phyloP scores from a whole-genome alignment of 1,140 invertebrate species.

The Brachystomella parvula region DNA sequence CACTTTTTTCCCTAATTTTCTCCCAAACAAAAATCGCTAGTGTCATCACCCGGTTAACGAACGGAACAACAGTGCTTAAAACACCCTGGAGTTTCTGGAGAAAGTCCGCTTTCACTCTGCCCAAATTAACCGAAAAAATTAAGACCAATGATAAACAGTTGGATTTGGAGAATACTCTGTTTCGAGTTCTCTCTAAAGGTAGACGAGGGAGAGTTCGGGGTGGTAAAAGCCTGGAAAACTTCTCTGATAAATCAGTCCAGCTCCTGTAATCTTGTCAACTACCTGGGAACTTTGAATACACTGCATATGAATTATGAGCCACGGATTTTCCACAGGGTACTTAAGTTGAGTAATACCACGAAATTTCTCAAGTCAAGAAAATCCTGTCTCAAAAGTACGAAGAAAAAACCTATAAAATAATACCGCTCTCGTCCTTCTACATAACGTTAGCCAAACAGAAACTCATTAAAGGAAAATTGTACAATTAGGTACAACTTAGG shows the following conservation, averaged over 20 bases:
- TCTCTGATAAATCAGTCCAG: slow-evolving; percentile 34
- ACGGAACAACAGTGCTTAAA: no score
- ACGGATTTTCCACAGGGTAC: slow-evolving; percentile 15
- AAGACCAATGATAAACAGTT: no score
- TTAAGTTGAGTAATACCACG: not conserved
- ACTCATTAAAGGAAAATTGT: not conserved
- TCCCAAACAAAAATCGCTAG: no score
- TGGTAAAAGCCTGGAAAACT: slow-evolving; percentile 32
- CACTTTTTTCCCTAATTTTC: no score
- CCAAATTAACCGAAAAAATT: no score
- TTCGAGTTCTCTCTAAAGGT: no score
- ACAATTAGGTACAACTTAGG: not conserved
- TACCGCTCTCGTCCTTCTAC: not conserved
- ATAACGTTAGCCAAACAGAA: not conserved
- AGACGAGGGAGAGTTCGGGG: no score
- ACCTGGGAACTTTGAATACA: slow-evolving; percentile 30
- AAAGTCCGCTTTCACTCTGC: no score
- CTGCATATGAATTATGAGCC: slow-evolving; percentile 26
- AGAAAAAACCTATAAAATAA: not conserved
- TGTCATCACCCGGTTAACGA: no score
- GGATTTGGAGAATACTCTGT: no score
- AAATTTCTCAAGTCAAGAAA: not conserved
- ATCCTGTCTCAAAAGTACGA: not conserved
- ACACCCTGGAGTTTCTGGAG: no score
- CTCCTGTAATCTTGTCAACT: slow-evolving; percentile 34